Percentiles rank a stretch among this genome's conserved stretches.
Evolutionary conservation across 2,113 vertebrate genomes (phyloP).

Genomic region (Erpornis zantholeuca): DNA sequence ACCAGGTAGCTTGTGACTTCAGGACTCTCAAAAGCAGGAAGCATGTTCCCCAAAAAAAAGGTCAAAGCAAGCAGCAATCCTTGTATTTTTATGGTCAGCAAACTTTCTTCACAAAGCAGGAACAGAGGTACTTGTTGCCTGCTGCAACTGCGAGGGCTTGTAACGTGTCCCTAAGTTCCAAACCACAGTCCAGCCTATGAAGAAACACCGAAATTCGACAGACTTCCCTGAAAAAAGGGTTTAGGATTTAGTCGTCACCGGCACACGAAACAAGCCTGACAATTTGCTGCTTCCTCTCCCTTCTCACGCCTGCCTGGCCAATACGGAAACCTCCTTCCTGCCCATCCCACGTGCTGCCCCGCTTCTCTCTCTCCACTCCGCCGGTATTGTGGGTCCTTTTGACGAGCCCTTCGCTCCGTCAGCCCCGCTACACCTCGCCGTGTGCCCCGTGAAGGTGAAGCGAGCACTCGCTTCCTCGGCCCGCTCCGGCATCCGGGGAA

Average conservation of each 20-base stretch:
- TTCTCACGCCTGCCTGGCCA: neutral
- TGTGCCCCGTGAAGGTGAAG: fast-evolving
- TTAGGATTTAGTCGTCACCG: neutral
- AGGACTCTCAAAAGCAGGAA: neutral
- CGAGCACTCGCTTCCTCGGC: too few relatives aligned
- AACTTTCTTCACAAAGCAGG: neutral
- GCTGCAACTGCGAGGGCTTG: neutral
- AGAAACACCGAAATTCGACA: neutral
- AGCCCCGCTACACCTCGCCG: neutral
- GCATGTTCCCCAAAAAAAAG: neutral
- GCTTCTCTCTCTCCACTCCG: neutral
- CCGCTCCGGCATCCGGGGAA: too few relatives aligned
- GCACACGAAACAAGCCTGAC: neutral
- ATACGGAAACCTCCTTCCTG: neutral
- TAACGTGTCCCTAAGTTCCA: neutral
- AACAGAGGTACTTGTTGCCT: neutral
- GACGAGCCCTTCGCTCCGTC: neutral
- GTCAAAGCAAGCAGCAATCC: neutral
- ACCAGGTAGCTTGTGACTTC: neutral
- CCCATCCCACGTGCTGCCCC: neutral
- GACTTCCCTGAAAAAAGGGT: neutral
- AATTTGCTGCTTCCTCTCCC: neutral
- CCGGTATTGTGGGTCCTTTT: fast-evolving
- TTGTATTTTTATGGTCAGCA: neutral
- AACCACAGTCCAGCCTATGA: neutral